These are phyloP conservation scores for Microctonus aethiopoides DNA, from an alignment of 2,888 invertebrate species.

Conservation along the genomic window DNA sequence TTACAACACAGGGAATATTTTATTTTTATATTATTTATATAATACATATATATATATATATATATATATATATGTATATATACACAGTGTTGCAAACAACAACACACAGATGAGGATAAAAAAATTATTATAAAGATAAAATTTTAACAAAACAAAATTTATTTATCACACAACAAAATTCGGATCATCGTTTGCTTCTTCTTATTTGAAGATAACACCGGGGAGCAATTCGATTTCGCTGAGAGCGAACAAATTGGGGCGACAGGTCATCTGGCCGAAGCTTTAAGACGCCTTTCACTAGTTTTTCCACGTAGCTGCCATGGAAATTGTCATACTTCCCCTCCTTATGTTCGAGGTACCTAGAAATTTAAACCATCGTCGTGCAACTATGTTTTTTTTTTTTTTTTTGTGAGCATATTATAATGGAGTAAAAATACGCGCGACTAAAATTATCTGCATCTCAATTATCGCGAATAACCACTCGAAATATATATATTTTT, in stretches of 20 bases:
- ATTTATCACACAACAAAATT: conserved; percentile 37
- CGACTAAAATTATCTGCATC: conserved; percentile 24
- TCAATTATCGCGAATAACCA: not conserved
- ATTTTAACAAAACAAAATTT: conserved; percentile 1
- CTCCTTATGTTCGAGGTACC: conserved; percentile 79
- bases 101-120: not conserved
- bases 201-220: conserved; percentile 66
- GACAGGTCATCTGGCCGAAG: conserved; percentile 65
- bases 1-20: not conserved
- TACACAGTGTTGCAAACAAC: not conserved
- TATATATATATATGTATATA: no score
- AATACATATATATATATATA: no score
- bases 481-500: no score
- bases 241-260: conserved; percentile 65
- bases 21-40: no score
- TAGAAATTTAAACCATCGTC: conserved; percentile 64
- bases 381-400: conserved; percentile 62
- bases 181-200: conserved; percentile 60
- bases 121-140: conserved; percentile 4
- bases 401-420: conserved; percentile 54
- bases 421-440: conserved; percentile 24
- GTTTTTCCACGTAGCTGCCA: conserved; percentile 80
- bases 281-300: conserved; percentile 70
- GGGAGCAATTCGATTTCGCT: conserved; percentile 66
- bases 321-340: conserved; percentile 77